Percentiles rank a stretch among this genome's conserved stretches.
These are phyloP conservation scores for Tokudaia muenninki DNA, from an alignment of 2,797 vertebrate genomes.

Conservation along the genomic window DNA sequence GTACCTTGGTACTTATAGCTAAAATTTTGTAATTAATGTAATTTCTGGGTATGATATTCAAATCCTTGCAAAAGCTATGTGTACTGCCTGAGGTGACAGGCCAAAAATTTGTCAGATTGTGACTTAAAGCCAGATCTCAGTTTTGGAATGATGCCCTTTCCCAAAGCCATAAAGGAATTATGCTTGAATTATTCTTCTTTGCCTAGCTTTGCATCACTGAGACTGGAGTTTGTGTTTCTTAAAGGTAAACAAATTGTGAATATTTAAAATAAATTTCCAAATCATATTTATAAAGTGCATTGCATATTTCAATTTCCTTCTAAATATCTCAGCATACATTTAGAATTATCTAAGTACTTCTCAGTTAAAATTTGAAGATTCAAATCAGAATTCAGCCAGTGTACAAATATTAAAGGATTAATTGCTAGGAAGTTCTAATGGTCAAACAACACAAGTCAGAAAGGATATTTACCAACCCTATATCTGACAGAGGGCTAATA, in stretches of 20 bases:
- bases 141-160: background rate
- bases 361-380: background rate
- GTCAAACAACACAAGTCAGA: background rate
- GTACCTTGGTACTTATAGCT: background rate
- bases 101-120: background rate
- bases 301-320: background rate
- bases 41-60: background rate
- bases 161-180: background rate
- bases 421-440: background rate
- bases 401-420: background rate
- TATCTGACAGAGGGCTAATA: no score
- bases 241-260: background rate
- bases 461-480: no score
- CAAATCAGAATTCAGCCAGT: background rate
- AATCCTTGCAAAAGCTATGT: background rate
- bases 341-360: background rate
- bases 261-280: background rate
- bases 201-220: background rate
- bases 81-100: background rate
- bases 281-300: background rate
- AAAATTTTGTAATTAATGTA: background rate
- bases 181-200: background rate
- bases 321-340: background rate
- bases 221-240: background rate
- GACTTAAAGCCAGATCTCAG: background rate